These are phyloP conservation scores for Augochlorella aurata DNA, from an alignment of 2,888 invertebrate species.

Conservation along the genomic window DNA sequence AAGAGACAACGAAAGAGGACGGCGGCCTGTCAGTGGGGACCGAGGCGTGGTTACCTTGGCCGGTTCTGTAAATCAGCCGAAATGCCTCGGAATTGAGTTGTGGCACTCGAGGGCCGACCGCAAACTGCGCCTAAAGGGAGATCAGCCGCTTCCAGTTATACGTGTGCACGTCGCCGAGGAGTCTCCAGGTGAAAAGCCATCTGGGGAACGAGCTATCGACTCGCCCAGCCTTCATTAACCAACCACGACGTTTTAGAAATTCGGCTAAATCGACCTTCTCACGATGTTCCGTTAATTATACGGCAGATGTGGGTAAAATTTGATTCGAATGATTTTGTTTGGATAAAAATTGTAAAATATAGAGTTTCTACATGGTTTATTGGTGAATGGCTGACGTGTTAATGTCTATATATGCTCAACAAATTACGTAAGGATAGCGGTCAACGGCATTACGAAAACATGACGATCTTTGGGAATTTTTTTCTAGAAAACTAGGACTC, in stretches of 20 bases:
- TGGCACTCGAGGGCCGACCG: constrained; percentile 72
- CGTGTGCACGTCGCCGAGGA: constrained; percentile 56
- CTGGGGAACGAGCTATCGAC: constrained; percentile 36
- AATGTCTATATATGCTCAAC: too few relatives aligned
- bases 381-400: too few relatives aligned
- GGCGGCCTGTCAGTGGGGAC: constrained; percentile 21
- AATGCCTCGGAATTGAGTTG: constrained; percentile 76
- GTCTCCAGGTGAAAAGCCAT: constrained; percentile 38
- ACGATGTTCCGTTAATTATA: too few relatives aligned
- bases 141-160: constrained; percentile 63
- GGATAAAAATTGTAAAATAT: too few relatives aligned
- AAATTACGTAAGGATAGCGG: too few relatives aligned
- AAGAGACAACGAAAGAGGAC: constrained; percentile 8
- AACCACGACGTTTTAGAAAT: background rate
- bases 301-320: too few relatives aligned
- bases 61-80: constrained; percentile 74
- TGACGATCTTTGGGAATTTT: too few relatives aligned
- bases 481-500: too few relatives aligned
- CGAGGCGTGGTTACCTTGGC: constrained; percentile 60
- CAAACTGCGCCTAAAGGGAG: constrained; percentile 67
- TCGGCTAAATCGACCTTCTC: background rate
- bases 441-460: too few relatives aligned
- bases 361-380: too few relatives aligned
- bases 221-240: background rate
- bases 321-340: too few relatives aligned